Conservation (phyloP, 2,113 vertebrate genomes). For the Empidonax alnorum region DNA sequence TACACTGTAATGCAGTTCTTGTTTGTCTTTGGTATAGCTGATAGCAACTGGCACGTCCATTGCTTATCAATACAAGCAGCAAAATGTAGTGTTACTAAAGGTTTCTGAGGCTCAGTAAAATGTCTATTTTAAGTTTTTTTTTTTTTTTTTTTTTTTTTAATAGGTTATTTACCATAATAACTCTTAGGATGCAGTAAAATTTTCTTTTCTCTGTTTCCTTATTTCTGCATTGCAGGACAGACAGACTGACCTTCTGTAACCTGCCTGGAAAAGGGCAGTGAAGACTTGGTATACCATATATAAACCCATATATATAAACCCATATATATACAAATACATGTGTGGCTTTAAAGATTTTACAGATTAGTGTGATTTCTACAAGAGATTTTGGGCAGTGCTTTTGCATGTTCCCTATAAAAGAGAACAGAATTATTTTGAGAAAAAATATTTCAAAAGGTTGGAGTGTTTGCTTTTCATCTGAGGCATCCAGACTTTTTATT, state of each 20-base stretch:
- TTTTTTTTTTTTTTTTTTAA: background rate
- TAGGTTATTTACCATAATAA: background rate
- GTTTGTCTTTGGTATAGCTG: background rate
- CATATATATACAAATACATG: no score
- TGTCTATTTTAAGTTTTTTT: background rate
- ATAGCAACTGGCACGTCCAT: background rate
- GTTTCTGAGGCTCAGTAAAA: background rate
- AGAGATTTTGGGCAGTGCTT: background rate
- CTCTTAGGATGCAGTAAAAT: background rate
- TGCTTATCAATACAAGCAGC: background rate
- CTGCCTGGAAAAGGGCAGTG: background rate
- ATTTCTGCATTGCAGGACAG: background rate
- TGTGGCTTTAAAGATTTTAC: background rate
- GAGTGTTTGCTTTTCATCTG: slow-evolving; percentile 9
- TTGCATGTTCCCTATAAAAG: background rate
- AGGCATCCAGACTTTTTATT: background rate
- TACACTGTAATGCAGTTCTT: accelerated
- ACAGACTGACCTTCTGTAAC: background rate
- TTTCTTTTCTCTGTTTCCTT: background rate
- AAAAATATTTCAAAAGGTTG: background rate
- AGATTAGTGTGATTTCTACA: background rate
- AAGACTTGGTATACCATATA: background rate
- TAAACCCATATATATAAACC: no score
- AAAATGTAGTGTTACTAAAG: background rate
- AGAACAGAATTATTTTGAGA: background rate